These are phyloP conservation scores for Drosophila novamexicana DNA, from an alignment of 1,140 invertebrate genomes.

Conservation along the genomic window DNA sequence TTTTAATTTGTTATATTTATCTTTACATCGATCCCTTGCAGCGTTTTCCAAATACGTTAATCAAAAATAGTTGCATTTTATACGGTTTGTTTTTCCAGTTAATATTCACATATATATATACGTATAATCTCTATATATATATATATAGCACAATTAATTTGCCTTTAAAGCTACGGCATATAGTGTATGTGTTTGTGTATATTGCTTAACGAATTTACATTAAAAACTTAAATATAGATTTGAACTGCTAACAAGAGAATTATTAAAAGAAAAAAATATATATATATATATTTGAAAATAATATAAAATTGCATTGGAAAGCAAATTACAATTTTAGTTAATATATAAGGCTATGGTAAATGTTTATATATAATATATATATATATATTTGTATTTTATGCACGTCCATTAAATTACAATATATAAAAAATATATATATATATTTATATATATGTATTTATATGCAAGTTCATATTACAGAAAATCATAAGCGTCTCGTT, in stretches of 20 bases:
- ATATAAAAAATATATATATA: conserved; percentile 40
- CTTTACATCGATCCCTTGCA: conserved; percentile 51
- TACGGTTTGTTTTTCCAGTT: conserved; percentile 26
- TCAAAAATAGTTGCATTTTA: conserved; percentile 74
- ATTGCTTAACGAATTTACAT: conserved; percentile 62
- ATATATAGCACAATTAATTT: conserved; percentile 62
- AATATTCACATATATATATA: conserved; percentile 13
- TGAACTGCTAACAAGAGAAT: conserved; percentile 64
- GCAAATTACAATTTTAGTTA: conserved; percentile 46
- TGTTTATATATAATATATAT: conserved; percentile 17
- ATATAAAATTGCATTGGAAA: conserved; percentile 35
- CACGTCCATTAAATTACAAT: conserved; percentile 44
- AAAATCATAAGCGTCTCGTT: conserved; percentile 80
- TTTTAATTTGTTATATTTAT: background rate
- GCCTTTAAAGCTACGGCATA: conserved; percentile 68
- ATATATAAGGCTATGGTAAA: conserved; percentile 45
- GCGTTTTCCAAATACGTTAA: conserved; percentile 70
- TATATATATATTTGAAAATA: background rate
- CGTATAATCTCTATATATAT: conserved; percentile 45
- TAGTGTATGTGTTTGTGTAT: conserved; percentile 41
- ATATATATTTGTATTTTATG: conserved; percentile 44
- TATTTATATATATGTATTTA: conserved; percentile 22
- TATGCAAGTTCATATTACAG: conserved; percentile 46
- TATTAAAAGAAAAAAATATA: conserved; percentile 22
- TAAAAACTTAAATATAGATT: conserved; percentile 57